Evolutionary conservation across 1,140 invertebrate species (phyloP).

Genomic region (Ruditapes philippinarum): DNA sequence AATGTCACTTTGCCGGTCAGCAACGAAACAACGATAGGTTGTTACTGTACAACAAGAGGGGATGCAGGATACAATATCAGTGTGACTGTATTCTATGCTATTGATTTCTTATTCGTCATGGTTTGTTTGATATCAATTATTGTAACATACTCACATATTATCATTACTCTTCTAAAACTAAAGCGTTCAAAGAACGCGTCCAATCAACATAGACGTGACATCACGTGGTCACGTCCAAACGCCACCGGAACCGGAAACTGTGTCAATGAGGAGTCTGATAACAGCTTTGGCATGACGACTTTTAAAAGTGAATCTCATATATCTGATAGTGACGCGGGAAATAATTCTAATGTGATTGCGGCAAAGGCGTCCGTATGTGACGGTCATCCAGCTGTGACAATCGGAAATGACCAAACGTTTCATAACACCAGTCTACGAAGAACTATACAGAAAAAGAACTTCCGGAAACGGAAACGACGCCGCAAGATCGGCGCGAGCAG

Average conservation of each 20-base stretch:
- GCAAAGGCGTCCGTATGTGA: background rate
- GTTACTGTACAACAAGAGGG: background rate
- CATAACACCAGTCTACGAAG: background rate
- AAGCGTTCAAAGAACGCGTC: background rate
- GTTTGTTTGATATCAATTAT: background rate
- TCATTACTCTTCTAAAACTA: background rate
- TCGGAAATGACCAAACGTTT: background rate
- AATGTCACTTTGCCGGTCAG: background rate
- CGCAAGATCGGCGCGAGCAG: background rate
- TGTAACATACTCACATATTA: constrained; percentile 7
- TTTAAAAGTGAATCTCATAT: background rate
- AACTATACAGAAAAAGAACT: background rate
- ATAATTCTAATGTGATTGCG: background rate
- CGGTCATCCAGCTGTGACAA: background rate
- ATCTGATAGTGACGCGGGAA: background rate
- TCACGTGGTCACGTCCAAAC: background rate
- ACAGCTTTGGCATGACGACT: background rate
- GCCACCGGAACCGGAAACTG: too few relatives aligned
- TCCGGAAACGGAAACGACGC: background rate
- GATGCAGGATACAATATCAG: background rate
- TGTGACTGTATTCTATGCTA: background rate
- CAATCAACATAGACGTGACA: background rate
- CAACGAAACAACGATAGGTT: background rate
- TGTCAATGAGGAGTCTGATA: background rate
- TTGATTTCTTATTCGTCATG: constrained; percentile 9